Conservation (phyloP, 2,113 vertebrate species). For the Entomyzon cyanotis region DNA sequence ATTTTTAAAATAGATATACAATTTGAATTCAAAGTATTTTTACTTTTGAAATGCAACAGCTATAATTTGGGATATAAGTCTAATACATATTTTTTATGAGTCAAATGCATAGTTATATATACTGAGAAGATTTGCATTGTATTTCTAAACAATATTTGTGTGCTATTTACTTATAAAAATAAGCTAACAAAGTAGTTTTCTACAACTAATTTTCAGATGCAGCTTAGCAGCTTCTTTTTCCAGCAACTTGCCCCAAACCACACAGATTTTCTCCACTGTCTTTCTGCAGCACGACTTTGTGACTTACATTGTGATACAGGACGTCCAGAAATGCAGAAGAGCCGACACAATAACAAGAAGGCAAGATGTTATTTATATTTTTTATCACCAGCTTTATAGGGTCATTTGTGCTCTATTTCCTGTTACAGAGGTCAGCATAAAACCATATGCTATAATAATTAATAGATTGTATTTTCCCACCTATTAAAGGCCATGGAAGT, state of each 20-base stretch:
- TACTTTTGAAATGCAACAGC: not conserved
- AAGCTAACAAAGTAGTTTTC: not conserved
- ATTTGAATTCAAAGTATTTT: not conserved
- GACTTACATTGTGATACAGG: not conserved
- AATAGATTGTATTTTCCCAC: not conserved
- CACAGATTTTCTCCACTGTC: not conserved
- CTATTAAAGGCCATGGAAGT: not conserved
- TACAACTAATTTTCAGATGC: not conserved
- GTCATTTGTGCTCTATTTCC: not conserved
- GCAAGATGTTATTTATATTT: slow-evolving; percentile 26
- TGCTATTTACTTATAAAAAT: not conserved
- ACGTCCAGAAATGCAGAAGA: not conserved
- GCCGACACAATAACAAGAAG: not conserved
- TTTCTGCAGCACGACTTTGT: not conserved
- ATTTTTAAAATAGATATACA: not conserved
- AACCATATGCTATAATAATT: slow-evolving; percentile 31
- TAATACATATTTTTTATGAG: not conserved
- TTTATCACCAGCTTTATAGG: not conserved
- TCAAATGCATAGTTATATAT: not conserved
- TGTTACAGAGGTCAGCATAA: slow-evolving; percentile 1
- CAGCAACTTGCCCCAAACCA: not conserved
- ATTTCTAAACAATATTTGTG: not conserved
- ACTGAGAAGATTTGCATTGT: not conserved
- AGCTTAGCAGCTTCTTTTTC: not conserved
- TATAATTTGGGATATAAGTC: not conserved